Evolutionary conservation across 2,113 vertebrate genomes (phyloP).

Genomic region (Chloropsis hardwickii): DNA sequence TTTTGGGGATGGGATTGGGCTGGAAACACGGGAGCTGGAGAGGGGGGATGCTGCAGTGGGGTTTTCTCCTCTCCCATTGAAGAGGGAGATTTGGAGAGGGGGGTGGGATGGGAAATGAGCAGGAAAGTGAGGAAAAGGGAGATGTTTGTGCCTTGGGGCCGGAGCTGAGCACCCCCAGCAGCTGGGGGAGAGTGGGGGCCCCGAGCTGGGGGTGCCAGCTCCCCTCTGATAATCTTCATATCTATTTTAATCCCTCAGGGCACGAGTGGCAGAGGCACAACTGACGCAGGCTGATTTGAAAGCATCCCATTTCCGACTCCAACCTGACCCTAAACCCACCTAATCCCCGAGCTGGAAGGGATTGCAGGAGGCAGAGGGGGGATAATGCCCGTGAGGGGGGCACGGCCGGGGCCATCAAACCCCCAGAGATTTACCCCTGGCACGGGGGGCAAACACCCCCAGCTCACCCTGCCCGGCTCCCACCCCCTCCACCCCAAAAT

Average conservation of each 20-base stretch:
- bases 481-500: not conserved
- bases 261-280: not conserved
- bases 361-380: not conserved
- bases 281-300: constrained; percentile 60
- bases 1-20: not conserved
- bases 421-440: rapidly evolving
- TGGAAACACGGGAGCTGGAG: not conserved
- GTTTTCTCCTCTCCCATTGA: rapidly evolving
- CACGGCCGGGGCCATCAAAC: not conserved
- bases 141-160: rapidly evolving
- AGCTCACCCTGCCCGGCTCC: not conserved
- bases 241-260: constrained; percentile 56
- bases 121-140: not conserved
- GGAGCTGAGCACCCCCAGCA: not conserved
- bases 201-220: not conserved
- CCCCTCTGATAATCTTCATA: constrained; percentile 24
- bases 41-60: rapidly evolving
- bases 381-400: not conserved
- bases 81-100: not conserved
- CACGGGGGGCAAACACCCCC: not conserved
- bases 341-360: constrained; percentile 33
- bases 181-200: not conserved
- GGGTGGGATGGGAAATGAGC: not conserved
- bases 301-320: constrained; percentile 54
- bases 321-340: constrained; percentile 56